Base-by-base conservation (phyloP, 2,797 vertebrate species). In the Darevskia mixta region DNA sequence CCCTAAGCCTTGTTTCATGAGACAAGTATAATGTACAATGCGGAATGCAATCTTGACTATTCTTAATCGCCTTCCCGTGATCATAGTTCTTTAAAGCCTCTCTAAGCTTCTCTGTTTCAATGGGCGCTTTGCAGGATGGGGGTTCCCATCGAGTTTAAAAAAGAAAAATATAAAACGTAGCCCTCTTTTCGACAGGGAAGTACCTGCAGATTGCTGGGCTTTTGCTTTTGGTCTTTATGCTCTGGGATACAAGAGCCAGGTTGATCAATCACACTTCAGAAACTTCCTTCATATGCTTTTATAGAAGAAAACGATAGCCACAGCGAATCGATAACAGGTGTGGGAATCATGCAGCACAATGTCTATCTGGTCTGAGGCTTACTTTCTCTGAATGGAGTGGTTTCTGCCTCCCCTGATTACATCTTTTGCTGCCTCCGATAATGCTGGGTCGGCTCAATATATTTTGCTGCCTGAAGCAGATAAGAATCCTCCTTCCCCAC, bases 1-100 rank as follows among this genome's bases (percentile, higher is more conserved):
- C 69, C 88, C 83, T 41, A 92, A 87, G 55, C 43, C 90, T 88
- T 93, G 78, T 95, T 95, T 95, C 83, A 92, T 93, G n/a, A 92
- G 32, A 32, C 79, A 94, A 95, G 93, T 90, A 77, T 89, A 90
- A 92, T 35, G 4, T 89, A 90, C 90, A 95, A 91, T 87, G 8
- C 61, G 83, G 32, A 79, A 88, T 61, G 27, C 29, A 77, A 41
- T 76, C 86, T 91, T 15, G 90, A 82, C 79, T 69, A 3, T 38
- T 88, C 90, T 83, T 45, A 90, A 32, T 55, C 94, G 0, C 49
- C 79, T 72, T n/a, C 73, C 38, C 66, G 77, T 64, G 69, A 88
- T 64, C 61, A 23, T 80, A 85, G 69, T 88, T 76, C n/a, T 87
- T 85, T 88, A 83, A 93, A 49, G 3, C n/a, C 41, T 88, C 11